These are phyloP conservation scores for Cephalotes varians DNA, from an alignment of 2,888 invertebrate genomes.

Conservation along the genomic window DNA sequence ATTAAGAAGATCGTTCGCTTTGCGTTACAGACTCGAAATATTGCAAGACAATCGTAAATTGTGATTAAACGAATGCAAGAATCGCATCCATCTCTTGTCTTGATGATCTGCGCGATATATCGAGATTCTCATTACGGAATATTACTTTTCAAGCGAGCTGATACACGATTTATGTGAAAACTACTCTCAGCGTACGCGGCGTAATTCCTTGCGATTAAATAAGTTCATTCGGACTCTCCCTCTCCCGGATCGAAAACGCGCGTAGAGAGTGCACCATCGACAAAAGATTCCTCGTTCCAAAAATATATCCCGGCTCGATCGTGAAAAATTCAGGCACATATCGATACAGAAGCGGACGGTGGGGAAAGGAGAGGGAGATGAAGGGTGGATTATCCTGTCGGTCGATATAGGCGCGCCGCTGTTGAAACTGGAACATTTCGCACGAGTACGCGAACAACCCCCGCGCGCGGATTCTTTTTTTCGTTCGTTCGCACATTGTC, in stretches of 20 bases:
- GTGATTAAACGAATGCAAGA: not conserved
- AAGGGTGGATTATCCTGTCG: constrained; percentile 57
- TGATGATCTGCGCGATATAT: not conserved
- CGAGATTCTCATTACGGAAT: not conserved
- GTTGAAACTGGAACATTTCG: constrained; percentile 56
- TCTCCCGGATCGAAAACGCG: not conserved
- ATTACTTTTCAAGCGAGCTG: not conserved
- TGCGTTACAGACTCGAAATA: not conserved
- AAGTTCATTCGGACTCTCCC: not conserved
- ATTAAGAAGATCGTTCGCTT: not conserved
- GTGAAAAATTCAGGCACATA: constrained; percentile 62
- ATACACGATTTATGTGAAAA: not conserved
- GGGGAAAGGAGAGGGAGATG: not conserved
- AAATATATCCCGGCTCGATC: constrained; percentile 55
- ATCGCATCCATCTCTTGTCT: not conserved
- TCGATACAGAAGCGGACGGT: constrained; percentile 46
- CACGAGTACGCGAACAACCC: constrained; percentile 48
- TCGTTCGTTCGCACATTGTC: not conserved
- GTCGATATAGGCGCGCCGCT: constrained; percentile 56
- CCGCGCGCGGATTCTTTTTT: constrained; percentile 19
- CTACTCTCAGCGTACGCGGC: not conserved
- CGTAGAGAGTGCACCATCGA: constrained; percentile 19
- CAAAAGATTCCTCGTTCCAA: constrained; percentile 48
- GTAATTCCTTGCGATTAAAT: constrained; percentile 17
- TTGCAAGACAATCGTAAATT: not conserved